phyloP scores from a whole-genome alignment of 2,888 invertebrate species.

The Noctua janthe region DNA sequence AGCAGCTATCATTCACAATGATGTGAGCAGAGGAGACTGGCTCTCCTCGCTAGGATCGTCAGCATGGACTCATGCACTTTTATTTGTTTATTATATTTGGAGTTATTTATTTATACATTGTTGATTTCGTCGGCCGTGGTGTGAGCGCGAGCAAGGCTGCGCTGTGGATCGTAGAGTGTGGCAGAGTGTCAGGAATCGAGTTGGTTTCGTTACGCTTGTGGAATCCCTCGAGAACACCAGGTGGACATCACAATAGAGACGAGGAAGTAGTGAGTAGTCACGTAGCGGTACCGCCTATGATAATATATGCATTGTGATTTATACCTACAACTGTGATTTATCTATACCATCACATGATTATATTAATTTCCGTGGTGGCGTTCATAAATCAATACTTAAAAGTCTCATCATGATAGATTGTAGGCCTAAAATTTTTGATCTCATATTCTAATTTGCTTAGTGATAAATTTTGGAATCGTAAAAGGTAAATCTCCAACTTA shows the following conservation, averaged over 20 bases:
- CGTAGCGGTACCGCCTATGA: conserved; percentile 88
- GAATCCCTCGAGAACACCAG: conserved; percentile 78
- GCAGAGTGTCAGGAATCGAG: conserved; percentile 49
- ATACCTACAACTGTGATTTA: conserved; percentile 89
- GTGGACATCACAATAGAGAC: conserved; percentile 73
- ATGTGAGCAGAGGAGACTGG: conserved; percentile 66
- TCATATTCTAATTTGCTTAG: conserved; percentile 91
- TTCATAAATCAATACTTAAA: conserved; percentile 88
- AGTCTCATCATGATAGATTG: conserved; percentile 88
- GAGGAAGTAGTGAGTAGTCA: conserved; percentile 81
- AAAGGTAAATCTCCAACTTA: conserved; percentile 85
- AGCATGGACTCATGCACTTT: conserved; percentile 84
- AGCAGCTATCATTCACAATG: conserved; percentile 79
- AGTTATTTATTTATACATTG: conserved; percentile 82
- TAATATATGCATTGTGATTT: conserved; percentile 86
- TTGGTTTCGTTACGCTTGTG: conserved; percentile 75
- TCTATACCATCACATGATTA: conserved; percentile 87
- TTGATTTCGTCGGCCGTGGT: conserved; percentile 80
- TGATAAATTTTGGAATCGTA: conserved; percentile 87
- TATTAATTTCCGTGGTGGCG: conserved; percentile 86
- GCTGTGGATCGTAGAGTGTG: conserved; percentile 58
- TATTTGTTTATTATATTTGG: conserved; percentile 81
- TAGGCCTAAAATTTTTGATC: conserved; percentile 91
- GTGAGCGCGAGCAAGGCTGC: conserved; percentile 59
- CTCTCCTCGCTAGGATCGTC: conserved; percentile 74